Conservation (phyloP, 2,797 vertebrate species). For the Loriculus beryllinus region DNA sequence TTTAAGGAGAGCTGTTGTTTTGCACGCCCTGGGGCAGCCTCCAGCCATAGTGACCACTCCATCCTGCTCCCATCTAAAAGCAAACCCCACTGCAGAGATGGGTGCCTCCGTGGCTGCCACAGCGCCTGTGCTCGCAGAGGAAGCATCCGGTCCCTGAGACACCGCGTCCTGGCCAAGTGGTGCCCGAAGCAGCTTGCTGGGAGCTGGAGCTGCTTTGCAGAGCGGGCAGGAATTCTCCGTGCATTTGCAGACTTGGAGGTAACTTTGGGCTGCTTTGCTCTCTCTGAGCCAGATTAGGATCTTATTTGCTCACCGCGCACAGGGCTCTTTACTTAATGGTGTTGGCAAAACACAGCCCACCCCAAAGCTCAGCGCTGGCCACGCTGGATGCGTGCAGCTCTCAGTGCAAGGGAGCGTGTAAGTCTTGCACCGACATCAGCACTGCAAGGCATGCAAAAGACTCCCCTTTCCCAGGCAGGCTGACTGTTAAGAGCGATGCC, state of each 20-base stretch:
- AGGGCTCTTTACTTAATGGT: neutral
- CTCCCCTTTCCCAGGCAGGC: neutral
- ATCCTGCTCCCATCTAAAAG: neutral
- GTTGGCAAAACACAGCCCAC: neutral
- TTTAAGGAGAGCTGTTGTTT: neutral
- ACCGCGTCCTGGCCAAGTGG: fast-evolving
- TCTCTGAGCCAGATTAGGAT: neutral
- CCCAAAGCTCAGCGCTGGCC: neutral
- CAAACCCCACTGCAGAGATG: fast-evolving
- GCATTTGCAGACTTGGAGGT: neutral
- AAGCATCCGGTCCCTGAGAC: neutral
- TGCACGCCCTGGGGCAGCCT: neutral
- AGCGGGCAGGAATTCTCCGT: neutral
- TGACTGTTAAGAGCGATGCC: fast-evolving
- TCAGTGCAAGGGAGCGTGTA: fast-evolving
- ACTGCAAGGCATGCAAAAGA: fast-evolving
- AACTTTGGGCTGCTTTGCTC: neutral
- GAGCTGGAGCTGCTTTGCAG: neutral
- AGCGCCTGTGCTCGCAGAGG: fast-evolving
- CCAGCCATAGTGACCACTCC: fast-evolving
- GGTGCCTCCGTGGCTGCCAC: fast-evolving
- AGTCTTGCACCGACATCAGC: fast-evolving
- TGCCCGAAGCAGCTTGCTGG: neutral
- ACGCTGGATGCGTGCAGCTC: neutral
- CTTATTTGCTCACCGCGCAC: fast-evolving